Evolutionary conservation across 2,797 vertebrate species (phyloP).

Genomic region (Diceros bicornis): DNA sequence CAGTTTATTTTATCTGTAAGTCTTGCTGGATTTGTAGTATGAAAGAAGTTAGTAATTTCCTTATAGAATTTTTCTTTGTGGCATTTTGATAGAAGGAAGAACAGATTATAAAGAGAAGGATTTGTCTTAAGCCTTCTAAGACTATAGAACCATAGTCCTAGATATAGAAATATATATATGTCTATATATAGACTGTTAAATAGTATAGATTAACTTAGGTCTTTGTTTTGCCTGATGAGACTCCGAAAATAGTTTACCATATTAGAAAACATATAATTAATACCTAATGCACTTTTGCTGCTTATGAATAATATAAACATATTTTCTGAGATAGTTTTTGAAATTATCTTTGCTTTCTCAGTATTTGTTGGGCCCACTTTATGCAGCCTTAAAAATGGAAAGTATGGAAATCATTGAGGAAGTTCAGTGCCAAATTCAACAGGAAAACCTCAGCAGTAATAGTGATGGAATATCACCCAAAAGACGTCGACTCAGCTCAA

Average conservation of each 20-base stretch:
- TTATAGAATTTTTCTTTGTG: conserved; percentile 58
- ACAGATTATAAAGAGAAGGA: background rate
- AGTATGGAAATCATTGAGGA: conserved; percentile 88
- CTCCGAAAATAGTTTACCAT: conserved; percentile 51
- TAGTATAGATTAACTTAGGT: conserved; percentile 31
- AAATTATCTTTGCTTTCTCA: conserved; percentile 87
- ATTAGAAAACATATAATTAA: background rate
- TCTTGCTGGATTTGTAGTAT: conserved; percentile 46
- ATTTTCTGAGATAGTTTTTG: conserved; percentile 53
- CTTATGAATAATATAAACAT: conserved; percentile 38
- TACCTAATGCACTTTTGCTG: conserved; percentile 30
- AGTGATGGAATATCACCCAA: conserved; percentile 92
- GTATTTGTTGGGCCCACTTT: conserved; percentile 94
- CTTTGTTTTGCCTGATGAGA: conserved; percentile 56
- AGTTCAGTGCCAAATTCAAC: conserved; percentile 77
- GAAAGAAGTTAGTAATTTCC: conserved; percentile 50
- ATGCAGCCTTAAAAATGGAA: conserved; percentile 92
- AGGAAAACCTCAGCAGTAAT: conserved; percentile 83
- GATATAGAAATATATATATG: background rate
- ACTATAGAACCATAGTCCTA: background rate
- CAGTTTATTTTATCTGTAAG: conserved; percentile 46
- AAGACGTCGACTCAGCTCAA: conserved; percentile 89
- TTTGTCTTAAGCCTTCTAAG: conserved; percentile 44
- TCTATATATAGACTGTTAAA: background rate
- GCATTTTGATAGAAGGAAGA: conserved; percentile 42